These are phyloP conservation scores for Ceratina calcarata DNA, from an alignment of 1,140 invertebrate genomes.

Conservation along the genomic window DNA sequence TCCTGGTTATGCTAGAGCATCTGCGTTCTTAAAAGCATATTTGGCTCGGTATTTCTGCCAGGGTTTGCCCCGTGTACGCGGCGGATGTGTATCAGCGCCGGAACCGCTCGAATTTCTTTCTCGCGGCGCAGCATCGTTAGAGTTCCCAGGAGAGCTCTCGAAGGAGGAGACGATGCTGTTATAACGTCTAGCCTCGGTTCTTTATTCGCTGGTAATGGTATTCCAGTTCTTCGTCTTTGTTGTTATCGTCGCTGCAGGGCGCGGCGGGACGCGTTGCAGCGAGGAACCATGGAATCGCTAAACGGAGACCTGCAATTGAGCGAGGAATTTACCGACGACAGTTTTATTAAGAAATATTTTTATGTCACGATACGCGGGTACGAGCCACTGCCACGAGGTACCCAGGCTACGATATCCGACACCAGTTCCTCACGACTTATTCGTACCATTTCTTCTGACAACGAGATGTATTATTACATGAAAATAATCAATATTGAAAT, in stretches of 20 bases:
- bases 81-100: neutral
- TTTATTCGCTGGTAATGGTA: conserved; percentile 54
- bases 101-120: conserved; percentile 61
- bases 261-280: neutral
- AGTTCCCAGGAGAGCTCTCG: conserved; percentile 42
- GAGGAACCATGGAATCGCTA: conserved; percentile 18
- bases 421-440: neutral
- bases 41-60: conserved; percentile 57
- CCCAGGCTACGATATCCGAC: no score
- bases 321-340: conserved; percentile 34
- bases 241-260: neutral
- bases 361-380: neutral
- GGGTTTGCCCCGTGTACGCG: conserved; percentile 18
- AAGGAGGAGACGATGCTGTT: conserved; percentile 41
- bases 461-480: neutral
- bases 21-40: conserved; percentile 71
- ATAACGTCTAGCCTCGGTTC: conserved; percentile 43
- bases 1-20: conserved; percentile 58
- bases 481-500: neutral
- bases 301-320: conserved; percentile 20
- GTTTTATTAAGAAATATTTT: conserved; percentile 45
- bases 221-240: conserved; percentile 36
- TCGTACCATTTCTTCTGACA: neutral
- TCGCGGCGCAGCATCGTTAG: conserved; percentile 62
- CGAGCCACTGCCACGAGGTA: neutral